These are phyloP conservation scores for Neotragus moschatus DNA, from an alignment of 2,113 vertebrate species.

Conservation along the genomic window DNA sequence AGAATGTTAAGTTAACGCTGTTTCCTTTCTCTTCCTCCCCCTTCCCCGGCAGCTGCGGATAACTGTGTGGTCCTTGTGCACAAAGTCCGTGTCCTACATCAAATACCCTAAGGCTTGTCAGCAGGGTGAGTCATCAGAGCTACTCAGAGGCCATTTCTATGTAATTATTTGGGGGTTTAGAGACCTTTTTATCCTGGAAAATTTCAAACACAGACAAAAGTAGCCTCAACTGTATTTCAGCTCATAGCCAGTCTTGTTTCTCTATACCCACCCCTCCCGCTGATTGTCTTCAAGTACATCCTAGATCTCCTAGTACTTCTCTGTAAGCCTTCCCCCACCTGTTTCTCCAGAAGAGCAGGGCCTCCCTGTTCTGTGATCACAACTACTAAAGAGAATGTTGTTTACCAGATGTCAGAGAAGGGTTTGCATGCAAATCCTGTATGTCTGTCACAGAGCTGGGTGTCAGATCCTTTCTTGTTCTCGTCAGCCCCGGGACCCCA, in stretches of 20 bases:
- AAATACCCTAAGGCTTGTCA: conserved; percentile 97
- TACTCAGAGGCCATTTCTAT: accelerated
- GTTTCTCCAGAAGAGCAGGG: background rate
- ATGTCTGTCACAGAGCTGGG: accelerated
- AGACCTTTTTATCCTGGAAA: background rate
- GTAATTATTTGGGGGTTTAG: too few species aligned
- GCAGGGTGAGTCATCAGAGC: conserved; percentile 86
- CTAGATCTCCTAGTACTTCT: background rate
- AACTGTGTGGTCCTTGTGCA: conserved; percentile 98
- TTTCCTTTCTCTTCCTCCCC: background rate
- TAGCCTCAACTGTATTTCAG: accelerated
- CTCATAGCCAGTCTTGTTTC: accelerated
- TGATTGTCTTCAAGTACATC: background rate
- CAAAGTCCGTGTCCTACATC: conserved; percentile 98
- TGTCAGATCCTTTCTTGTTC: background rate
- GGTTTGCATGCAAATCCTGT: accelerated
- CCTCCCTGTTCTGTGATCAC: background rate
- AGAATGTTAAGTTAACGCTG: background rate
- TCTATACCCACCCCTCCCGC: too few species aligned
- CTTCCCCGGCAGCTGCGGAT: conserved; percentile 88
- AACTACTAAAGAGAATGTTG: accelerated
- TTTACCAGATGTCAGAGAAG: accelerated
- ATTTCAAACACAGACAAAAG: background rate
- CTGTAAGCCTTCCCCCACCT: accelerated
- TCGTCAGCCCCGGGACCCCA: accelerated